Conservation (phyloP, 2,113 vertebrate genomes). For the Calypte anna region DNA sequence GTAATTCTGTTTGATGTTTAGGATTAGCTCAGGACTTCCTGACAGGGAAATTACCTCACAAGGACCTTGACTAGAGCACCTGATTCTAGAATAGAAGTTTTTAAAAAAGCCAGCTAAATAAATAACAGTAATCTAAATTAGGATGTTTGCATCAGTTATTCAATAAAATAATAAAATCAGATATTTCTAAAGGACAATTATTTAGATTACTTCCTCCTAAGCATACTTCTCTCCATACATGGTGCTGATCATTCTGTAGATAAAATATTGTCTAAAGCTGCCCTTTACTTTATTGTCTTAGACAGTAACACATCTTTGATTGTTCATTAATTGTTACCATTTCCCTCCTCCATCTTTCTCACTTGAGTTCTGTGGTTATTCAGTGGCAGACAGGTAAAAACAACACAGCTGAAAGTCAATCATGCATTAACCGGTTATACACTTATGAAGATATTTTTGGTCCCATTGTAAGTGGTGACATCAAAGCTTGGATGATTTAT, state of each 20-base stretch:
- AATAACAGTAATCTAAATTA: background rate
- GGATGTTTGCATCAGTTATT: background rate
- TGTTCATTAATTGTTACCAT: background rate
- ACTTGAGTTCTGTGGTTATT: background rate
- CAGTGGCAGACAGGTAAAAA: background rate
- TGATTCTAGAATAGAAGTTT: background rate
- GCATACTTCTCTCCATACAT: background rate
- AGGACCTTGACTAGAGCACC: background rate
- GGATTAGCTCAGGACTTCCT: constrained; percentile 45
- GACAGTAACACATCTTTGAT: background rate
- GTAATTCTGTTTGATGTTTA: background rate
- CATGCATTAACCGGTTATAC: background rate
- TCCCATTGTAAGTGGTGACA: background rate
- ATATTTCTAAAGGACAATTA: background rate
- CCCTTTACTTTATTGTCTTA: background rate
- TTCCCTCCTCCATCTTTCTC: background rate
- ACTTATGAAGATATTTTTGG: background rate
- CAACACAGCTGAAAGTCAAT: background rate
- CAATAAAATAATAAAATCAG: background rate
- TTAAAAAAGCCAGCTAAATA: background rate
- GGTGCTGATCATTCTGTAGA: background rate
- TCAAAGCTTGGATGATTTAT: background rate
- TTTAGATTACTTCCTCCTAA: background rate
- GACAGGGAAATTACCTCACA: constrained; percentile 17
- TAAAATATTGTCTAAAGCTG: background rate